phyloP scores from a whole-genome alignment of 2,888 invertebrate species.

The Hoplodrina blanda region DNA sequence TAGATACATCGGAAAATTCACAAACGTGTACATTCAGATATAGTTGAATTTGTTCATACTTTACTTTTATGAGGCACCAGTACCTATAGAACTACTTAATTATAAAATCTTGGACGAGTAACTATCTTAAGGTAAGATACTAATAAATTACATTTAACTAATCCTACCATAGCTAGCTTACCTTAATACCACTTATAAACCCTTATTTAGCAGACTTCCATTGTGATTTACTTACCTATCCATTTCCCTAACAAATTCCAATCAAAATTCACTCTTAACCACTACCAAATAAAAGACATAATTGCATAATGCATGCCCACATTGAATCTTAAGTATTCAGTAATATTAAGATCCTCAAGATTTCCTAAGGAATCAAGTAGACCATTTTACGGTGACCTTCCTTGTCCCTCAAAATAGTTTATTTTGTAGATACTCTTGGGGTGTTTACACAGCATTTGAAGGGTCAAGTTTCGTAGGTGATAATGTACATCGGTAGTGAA shows the following conservation, averaged over 20 bases:
- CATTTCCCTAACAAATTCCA: neutral
- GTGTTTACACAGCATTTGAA: conserved; percentile 60
- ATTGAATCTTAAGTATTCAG: conserved; percentile 70
- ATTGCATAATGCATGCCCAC: conserved; percentile 39
- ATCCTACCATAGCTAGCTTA: conserved; percentile 33
- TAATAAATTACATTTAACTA: conserved; percentile 25
- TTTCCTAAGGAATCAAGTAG: conserved; percentile 67
- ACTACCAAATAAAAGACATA: conserved; percentile 36
- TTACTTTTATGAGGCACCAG: neutral
- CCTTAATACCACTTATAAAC: conserved; percentile 36
- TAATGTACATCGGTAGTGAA: conserved; percentile 79
- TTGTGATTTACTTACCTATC: conserved; percentile 47
- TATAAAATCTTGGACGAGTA: neutral
- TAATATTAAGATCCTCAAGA: conserved; percentile 72
- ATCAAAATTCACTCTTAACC: conserved; percentile 43
- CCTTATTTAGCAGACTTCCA: conserved; percentile 36
- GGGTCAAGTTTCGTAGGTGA: conserved; percentile 82
- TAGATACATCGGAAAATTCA: no score
- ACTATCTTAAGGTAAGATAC: neutral
- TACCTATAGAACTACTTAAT: neutral
- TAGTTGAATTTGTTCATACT: no score
- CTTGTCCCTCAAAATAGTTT: conserved; percentile 15
- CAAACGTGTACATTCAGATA: no score
- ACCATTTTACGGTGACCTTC: conserved; percentile 41
- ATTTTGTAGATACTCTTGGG: conserved; percentile 24